phyloP scores from a whole-genome alignment of 2,888 invertebrate genomes.

The Drosophila bunnanda region DNA sequence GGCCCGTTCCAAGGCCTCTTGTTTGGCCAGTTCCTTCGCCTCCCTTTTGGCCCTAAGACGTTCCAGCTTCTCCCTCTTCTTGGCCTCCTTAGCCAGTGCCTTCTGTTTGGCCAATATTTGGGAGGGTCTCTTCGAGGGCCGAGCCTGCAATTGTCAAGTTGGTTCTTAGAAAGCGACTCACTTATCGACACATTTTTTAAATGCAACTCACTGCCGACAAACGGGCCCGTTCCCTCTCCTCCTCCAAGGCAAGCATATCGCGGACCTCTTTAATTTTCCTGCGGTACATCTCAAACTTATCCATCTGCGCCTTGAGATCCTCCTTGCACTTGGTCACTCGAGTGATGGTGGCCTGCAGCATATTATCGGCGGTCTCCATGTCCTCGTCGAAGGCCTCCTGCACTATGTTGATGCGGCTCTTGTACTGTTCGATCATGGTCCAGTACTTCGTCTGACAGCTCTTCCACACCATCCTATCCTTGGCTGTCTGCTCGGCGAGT shows the following conservation, averaged over 20 bases:
- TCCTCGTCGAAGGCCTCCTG: conserved; percentile 35
- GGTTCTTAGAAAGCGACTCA: neutral
- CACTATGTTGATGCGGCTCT: conserved; percentile 3
- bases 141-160: neutral
- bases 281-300: conserved; percentile 46
- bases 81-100: neutral
- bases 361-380: conserved; percentile 30
- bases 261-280: conserved; percentile 33
- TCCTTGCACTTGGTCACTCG: conserved; percentile 51
- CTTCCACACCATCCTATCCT: conserved; percentile 2
- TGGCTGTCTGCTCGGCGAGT: neutral
- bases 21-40: conserved; percentile 4
- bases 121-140: conserved; percentile 19
- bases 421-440: conserved; percentile 23
- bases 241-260: conserved; percentile 5
- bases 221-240: neutral
- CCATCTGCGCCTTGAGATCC: conserved; percentile 37
- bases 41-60: neutral
- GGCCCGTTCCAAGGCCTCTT: neutral
- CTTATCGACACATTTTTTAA: neutral
- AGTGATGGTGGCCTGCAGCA: conserved; percentile 16
- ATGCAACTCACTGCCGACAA: conserved; percentile 10
- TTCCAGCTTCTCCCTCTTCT: neutral
- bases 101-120: conserved; percentile 11
- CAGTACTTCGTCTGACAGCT: conserved; percentile 21